Conservation (phyloP, 2,888 invertebrate genomes). For the Dynastes grantii region DNA sequence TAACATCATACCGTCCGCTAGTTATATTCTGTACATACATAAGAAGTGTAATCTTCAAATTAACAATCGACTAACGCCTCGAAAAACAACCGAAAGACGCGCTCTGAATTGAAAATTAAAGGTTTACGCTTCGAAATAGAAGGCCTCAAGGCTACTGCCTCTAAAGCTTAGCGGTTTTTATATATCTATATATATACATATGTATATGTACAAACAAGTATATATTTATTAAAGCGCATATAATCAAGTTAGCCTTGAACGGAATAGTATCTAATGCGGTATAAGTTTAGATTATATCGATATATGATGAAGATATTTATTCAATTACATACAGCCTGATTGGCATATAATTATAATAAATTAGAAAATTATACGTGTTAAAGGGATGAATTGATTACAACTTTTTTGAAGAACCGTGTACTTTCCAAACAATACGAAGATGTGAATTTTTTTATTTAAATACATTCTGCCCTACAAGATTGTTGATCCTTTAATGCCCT, state of each 20-base stretch:
- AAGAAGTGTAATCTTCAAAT: conserved; percentile 12
- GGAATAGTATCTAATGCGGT: neutral
- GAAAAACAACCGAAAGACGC: conserved; percentile 5
- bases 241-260: conserved; percentile 39
- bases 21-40: neutral
- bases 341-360: too few species aligned
- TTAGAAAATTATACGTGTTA: too few species aligned
- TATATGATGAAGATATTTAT: too few species aligned
- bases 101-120: conserved; percentile 2
- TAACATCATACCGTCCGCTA: too few species aligned
- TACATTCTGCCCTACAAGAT: too few species aligned
- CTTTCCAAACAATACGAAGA: too few species aligned
- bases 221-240: conserved; percentile 10
- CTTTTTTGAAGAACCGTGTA: too few species aligned
- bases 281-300: neutral
- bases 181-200: conserved; percentile 10
- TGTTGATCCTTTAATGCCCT: too few species aligned
- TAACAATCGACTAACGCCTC: conserved; percentile 11
- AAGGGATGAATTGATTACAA: too few species aligned
- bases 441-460: too few species aligned
- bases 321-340: too few species aligned
- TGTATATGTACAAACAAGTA: neutral
- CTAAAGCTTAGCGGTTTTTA: conserved; percentile 14
- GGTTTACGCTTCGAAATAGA: neutral
- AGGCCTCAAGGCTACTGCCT: neutral